Percentiles rank a stretch among this genome's conserved stretches.
Evolutionary conservation across 2,113 vertebrate species (phyloP).

Genomic region (Austrofundulus limnaeus): DNA sequence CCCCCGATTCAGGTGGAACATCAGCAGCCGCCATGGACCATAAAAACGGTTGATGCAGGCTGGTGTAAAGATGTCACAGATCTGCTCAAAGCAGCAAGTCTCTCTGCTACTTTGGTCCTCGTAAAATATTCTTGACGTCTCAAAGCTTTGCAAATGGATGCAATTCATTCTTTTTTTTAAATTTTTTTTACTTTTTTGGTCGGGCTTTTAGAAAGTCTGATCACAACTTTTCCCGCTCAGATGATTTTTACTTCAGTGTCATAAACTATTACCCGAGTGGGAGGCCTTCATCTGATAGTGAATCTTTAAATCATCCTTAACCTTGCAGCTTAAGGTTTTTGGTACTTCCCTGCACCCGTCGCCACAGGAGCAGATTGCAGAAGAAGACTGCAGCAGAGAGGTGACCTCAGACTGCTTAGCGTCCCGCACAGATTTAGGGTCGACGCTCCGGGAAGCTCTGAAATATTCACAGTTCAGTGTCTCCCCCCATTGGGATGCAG

Average conservation of each 20-base stretch:
- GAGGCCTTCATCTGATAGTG: not conserved
- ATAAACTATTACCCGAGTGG: not conserved
- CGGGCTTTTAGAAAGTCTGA: no score
- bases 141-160: no score
- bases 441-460: constrained; percentile 23
- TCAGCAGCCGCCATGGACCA: no score
- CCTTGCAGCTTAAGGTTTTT: constrained; percentile 3
- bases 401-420: constrained; percentile 33
- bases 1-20: no score
- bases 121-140: no score
- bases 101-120: no score
- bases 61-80: no score
- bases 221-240: not conserved
- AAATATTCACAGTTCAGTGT: constrained; percentile 21
- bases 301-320: not conserved
- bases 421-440: constrained; percentile 5
- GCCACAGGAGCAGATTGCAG: constrained; percentile 24
- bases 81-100: no score
- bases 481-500: constrained; percentile 27
- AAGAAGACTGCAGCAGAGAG: constrained; percentile 10
- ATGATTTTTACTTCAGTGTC: not conserved
- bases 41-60: no score
- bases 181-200: no score
- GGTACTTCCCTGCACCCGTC: not conserved
- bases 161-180: no score